These are phyloP conservation scores for Zaprionus taronus DNA, from an alignment of 1,140 invertebrate species.

Conservation along the genomic window DNA sequence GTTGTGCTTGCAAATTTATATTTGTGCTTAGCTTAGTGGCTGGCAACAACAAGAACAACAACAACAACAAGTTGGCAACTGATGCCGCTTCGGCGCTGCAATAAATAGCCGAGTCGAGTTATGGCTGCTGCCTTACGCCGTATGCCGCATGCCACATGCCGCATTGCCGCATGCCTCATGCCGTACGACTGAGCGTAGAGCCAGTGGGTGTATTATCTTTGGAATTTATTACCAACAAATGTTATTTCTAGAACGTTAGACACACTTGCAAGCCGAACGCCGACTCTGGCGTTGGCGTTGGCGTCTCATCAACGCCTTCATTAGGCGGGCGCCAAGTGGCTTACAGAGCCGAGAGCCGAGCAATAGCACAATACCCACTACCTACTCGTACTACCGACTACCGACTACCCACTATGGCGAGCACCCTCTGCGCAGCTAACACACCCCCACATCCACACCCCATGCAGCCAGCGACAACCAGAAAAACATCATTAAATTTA, in stretches of 20 bases:
- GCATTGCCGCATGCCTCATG: not conserved
- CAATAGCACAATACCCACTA: not conserved
- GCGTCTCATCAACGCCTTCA: slow-evolving; percentile 77
- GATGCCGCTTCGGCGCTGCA: slow-evolving; percentile 53
- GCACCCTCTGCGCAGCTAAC: not conserved
- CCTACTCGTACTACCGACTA: not conserved
- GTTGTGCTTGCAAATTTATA: slow-evolving; percentile 69
- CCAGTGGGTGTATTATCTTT: slow-evolving; percentile 79
- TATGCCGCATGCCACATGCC: slow-evolving; percentile 13
- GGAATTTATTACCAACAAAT: slow-evolving; percentile 82
- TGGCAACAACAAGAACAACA: slow-evolving; percentile 24
- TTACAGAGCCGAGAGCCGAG: slow-evolving; percentile 22
- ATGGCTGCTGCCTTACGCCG: slow-evolving; percentile 47
- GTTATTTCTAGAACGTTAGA: slow-evolving; percentile 82
- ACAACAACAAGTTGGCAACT: slow-evolving; percentile 41
- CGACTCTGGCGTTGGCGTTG: slow-evolving; percentile 28
- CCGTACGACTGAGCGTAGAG: not conserved
- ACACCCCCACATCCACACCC: not conserved
- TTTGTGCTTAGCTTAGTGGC: slow-evolving; percentile 63
- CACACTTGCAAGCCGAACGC: slow-evolving; percentile 36
- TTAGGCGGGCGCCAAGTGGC: slow-evolving; percentile 61
- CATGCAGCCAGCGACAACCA: slow-evolving; percentile 9
- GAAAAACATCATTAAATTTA: slow-evolving; percentile 80
- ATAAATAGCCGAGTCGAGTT: slow-evolving; percentile 69
- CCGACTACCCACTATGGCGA: not conserved